Conservation (phyloP, 2,888 invertebrate species). For the Helleia helle region DNA sequence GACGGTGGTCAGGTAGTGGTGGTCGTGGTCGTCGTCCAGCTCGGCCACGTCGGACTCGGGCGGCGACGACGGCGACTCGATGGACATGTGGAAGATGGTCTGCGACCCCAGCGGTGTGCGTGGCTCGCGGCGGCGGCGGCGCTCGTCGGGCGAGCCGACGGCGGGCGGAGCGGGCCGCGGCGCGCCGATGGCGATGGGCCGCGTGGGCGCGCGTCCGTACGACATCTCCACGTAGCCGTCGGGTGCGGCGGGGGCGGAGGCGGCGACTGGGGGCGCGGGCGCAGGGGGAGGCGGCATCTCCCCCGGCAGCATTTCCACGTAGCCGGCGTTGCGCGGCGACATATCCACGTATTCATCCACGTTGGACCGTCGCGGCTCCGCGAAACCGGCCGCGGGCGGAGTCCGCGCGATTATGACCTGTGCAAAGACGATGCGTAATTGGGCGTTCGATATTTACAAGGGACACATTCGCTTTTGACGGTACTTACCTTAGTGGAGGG, state of each 20-base stretch:
- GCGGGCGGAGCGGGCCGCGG: slow-evolving; percentile 27
- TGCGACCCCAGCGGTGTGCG: slow-evolving; percentile 75
- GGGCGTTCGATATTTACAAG: too few relatives aligned
- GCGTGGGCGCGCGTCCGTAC: slow-evolving; percentile 69
- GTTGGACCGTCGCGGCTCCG: slow-evolving; percentile 30
- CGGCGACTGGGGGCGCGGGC: slow-evolving; percentile 32
- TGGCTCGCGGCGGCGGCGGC: slow-evolving; percentile 35
- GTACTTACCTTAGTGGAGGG: slow-evolving; percentile 38
- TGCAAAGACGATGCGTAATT: too few relatives aligned
- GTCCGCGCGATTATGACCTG: slow-evolving; percentile 38
- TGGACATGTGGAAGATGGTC: slow-evolving; percentile 77
- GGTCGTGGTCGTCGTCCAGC: slow-evolving; percentile 36
- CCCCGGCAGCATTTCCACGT: slow-evolving; percentile 76
- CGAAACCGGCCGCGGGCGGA: slow-evolving; percentile 36
- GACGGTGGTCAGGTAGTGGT: slow-evolving; percentile 34
- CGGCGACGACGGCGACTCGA: slow-evolving; percentile 78
- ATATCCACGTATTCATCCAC: slow-evolving; percentile 67
- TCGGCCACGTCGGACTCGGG: slow-evolving; percentile 46
- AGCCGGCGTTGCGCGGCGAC: slow-evolving; percentile 64
- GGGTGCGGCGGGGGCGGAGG: slow-evolving; percentile 27
- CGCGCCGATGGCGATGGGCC: slow-evolving; percentile 76
- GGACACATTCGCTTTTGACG: too few relatives aligned
- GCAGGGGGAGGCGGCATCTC: slow-evolving; percentile 22
- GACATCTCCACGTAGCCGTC: slow-evolving; percentile 81
- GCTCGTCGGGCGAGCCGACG: slow-evolving; percentile 26